These are phyloP conservation scores for Formica exsecta DNA, from an alignment of 1,140 invertebrate species.

Conservation along the genomic window DNA sequence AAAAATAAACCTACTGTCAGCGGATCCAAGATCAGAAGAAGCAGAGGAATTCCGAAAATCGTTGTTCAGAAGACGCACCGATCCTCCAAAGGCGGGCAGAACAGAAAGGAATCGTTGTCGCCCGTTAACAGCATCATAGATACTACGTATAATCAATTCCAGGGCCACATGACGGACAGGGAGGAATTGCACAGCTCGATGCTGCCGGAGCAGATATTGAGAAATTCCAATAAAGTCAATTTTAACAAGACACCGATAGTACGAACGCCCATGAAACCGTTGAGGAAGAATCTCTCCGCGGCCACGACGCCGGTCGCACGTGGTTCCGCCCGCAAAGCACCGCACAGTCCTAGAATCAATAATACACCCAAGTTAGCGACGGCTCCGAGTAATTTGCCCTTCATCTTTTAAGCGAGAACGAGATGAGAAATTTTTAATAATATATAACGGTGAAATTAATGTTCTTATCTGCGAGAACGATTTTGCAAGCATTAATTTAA, in stretches of 20 bases:
- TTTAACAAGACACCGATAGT: conserved; percentile 77
- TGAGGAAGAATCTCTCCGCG: conserved; percentile 73
- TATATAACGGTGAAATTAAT: background rate
- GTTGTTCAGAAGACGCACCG: background rate
- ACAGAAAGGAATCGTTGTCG: conserved; percentile 44
- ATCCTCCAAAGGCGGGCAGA: conserved; percentile 28
- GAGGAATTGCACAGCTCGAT: conserved; percentile 83
- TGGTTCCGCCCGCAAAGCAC: conserved; percentile 60
- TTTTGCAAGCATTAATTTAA: background rate
- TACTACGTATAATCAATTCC: conserved; percentile 81
- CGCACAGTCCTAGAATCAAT: conserved; percentile 72
- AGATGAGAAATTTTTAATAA: conserved; percentile 3
- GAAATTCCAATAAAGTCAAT: conserved; percentile 63
- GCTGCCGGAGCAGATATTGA: conserved; percentile 74
- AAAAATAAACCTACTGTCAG: conserved; percentile 70
- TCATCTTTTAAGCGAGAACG: background rate
- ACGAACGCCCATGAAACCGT: conserved; percentile 82
- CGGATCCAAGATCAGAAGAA: conserved; percentile 76
- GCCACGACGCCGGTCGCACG: conserved; percentile 63
- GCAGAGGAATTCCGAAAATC: conserved; percentile 62
- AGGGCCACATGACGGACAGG: conserved; percentile 80
- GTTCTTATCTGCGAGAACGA: background rate
- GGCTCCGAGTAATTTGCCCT: conserved; percentile 22
- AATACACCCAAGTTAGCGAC: conserved; percentile 20
- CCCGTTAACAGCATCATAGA: conserved; percentile 60